Percentiles rank a stretch among this genome's conserved stretches.
These are phyloP conservation scores for Sylvilagus floridanus DNA, from an alignment of 2,797 vertebrate species.

Conservation along the genomic window DNA sequence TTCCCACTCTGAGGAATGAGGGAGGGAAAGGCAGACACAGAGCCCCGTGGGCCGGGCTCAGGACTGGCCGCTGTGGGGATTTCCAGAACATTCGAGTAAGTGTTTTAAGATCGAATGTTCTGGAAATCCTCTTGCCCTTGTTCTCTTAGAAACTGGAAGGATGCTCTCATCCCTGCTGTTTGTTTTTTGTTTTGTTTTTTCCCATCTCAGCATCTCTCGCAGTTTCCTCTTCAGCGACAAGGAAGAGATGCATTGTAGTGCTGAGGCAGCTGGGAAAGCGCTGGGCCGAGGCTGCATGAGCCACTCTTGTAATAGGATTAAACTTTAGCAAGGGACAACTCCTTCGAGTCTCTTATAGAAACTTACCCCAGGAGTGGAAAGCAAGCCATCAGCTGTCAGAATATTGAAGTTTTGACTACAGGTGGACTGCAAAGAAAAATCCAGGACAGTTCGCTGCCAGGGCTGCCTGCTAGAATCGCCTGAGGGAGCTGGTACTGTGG, in stretches of 20 bases:
- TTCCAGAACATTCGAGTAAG: slow-evolving; percentile 61
- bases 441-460: slow-evolving; percentile 10
- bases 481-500: neutral
- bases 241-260: neutral
- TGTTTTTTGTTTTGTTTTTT: neutral
- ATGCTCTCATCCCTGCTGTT: neutral
- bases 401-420: neutral
- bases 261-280: slow-evolving; percentile 31
- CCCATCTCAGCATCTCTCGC: slow-evolving; percentile 24
- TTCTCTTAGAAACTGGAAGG: slow-evolving; percentile 15
- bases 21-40: slow-evolving; percentile 45
- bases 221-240: slow-evolving; percentile 28
- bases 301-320: slow-evolving; percentile 50
- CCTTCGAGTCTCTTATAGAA: slow-evolving; percentile 23
- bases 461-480: neutral
- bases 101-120: too few species aligned
- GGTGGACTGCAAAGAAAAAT: slow-evolving; percentile 14
- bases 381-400: slow-evolving; percentile 39
- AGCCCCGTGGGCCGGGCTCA: neutral
- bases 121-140: neutral
- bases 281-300: neutral
- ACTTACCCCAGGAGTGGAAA: slow-evolving; percentile 39
- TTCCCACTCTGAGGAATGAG: slow-evolving; percentile 20
- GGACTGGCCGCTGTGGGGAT: neutral
- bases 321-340: slow-evolving; percentile 7